Base-by-base conservation (phyloP, 2,888 invertebrate species). In the Eupeodes luniger region DNA sequence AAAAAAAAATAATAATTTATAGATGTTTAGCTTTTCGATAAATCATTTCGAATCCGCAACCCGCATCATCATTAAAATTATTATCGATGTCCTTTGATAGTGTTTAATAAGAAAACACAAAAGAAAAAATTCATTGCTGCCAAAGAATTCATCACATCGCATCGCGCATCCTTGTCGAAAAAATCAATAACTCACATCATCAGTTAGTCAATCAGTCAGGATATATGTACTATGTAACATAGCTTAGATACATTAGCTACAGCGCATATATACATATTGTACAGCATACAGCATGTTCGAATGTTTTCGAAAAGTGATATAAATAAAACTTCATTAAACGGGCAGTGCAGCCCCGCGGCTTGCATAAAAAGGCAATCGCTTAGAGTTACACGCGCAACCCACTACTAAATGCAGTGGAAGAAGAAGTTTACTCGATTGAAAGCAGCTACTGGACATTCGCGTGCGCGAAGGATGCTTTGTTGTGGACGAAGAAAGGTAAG, bases 401-500 rank as follows among this genome's bases (percentile, higher is more conserved):
- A 93, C 93, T 92, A 93, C 93, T 93, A 93, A 93, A 97, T 96
- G 96, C 97, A 97, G 96, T 96, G 96, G 96, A 95, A 96, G 95
- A 95, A 96, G 95, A 96, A 96, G 95, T 96, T 96, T 94, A 96
- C 96, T 95, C 96, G 96, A 95, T 96, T 95, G 95, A 95, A 95
- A 95, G 95, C 95, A 95, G 95, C 95, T 95, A 95, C 95, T 94
- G 95, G 95, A 94, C 96, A 96, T 95, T 96, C 96, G 95, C 96
- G 96, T 95, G 95, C 95, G 94, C 95, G 95, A 95, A 96, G 96
- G 95, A 97, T 97, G 97, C 97, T 97, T 95, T 97, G 97, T 96
- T 97, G 97, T 96, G 97, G 97, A 95, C 96, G 97, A 95, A 97
- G 97, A 95, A 97, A 97, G 97, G 97, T 97, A 95, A 95, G 95